phyloP scores from a whole-genome alignment of 2,797 vertebrate genomes.

The Decapterus maruadsi region DNA sequence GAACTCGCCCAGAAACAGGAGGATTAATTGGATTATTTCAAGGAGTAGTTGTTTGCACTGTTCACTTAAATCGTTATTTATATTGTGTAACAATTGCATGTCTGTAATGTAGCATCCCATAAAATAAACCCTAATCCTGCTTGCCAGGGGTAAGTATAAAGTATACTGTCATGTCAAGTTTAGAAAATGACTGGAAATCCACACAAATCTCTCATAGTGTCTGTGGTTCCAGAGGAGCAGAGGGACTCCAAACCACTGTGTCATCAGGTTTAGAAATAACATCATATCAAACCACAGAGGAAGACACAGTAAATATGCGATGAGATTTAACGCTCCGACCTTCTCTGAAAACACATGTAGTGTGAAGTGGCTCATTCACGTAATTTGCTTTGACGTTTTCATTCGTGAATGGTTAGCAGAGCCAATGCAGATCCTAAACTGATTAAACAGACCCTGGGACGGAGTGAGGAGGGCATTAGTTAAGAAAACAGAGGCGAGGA shows the following conservation, averaged over 20 bases:
- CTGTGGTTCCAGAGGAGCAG: background rate
- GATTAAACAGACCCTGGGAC: conserved; percentile 71
- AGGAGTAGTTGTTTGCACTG: conserved; percentile 51
- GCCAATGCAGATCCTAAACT: conserved; percentile 74
- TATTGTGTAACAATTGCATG: conserved; percentile 53
- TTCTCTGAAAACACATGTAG: conserved; percentile 55
- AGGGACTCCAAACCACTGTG: conserved; percentile 1
- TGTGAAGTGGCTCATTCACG: conserved; percentile 71
- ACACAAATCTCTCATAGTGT: conserved; percentile 6
- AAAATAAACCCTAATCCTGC: conserved; percentile 26
- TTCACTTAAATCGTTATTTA: conserved; percentile 50
- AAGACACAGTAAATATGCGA: conserved; percentile 49
- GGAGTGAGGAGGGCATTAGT: conserved; percentile 80
- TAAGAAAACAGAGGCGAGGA: conserved; percentile 81
- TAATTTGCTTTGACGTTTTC: conserved; percentile 82
- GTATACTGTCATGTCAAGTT: conserved; percentile 12
- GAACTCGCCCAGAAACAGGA: conserved; percentile 41
- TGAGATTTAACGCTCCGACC: conserved; percentile 38
- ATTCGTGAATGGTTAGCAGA: conserved; percentile 72
- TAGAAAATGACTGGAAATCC: conserved; percentile 19
- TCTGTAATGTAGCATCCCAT: conserved; percentile 32
- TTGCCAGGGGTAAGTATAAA: conserved; percentile 24
- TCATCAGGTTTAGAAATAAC: conserved; percentile 12
- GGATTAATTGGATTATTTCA: conserved; percentile 70
- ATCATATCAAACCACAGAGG: conserved; percentile 29